Conservation (phyloP, 2,797 vertebrate genomes). For the Alfaro cultratus region DNA sequence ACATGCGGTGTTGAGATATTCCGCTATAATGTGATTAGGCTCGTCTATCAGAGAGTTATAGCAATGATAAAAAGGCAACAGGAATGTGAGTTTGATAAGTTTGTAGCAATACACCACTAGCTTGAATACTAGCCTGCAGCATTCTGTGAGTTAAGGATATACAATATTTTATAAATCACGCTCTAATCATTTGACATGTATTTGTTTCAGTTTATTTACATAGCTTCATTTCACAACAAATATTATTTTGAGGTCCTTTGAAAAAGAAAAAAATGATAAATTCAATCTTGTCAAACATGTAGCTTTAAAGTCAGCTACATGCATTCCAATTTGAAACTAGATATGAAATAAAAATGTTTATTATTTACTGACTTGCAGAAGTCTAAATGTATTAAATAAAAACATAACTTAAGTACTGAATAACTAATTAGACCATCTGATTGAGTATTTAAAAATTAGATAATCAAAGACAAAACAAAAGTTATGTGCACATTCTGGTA, state of each 20-base stretch:
- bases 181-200: conserved; percentile 20
- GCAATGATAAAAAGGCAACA: conserved; percentile 16
- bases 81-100: conserved; percentile 18
- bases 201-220: conserved; percentile 9
- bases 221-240: neutral
- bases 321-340: neutral
- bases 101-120: neutral
- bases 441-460: neutral
- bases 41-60: conserved; percentile 34
- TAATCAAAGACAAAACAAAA: neutral
- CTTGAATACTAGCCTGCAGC: neutral
- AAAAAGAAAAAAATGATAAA: neutral
- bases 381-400: neutral
- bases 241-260: neutral
- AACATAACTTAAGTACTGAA: neutral
- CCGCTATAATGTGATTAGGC: conserved; percentile 21
- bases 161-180: neutral
- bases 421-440: neutral
- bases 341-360: neutral
- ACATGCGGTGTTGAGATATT: conserved; percentile 13
- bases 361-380: neutral
- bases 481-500: neutral
- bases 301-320: neutral
- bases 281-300: neutral
- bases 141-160: conserved; percentile 3